These are phyloP conservation scores for Protophormia terraenovae DNA, from an alignment of 2,888 invertebrate genomes.

Conservation along the genomic window DNA sequence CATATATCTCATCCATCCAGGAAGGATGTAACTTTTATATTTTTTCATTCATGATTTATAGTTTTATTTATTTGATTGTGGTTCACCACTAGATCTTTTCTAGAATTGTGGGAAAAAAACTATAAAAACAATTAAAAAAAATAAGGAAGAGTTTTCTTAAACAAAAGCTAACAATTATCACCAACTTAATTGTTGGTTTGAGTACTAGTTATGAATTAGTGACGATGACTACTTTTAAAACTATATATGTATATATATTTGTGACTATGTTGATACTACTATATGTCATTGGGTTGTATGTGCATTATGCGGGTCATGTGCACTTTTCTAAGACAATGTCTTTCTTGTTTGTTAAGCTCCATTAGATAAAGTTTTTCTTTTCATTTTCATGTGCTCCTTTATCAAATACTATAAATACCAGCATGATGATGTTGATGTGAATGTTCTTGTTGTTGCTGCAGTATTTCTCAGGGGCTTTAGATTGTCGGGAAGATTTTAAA, in stretches of 20 bases:
- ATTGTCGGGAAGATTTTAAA: slow-evolving; percentile 19
- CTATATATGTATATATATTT: not conserved
- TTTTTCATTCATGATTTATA: slow-evolving; percentile 45
- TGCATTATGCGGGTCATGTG: slow-evolving; percentile 11
- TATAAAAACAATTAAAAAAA: slow-evolving; percentile 37
- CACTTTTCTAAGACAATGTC: not conserved
- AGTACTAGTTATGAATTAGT: not conserved
- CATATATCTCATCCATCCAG: no score
- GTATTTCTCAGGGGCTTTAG: not conserved
- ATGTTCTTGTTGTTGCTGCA: not conserved
- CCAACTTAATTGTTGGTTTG: slow-evolving; percentile 50
- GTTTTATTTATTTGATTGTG: slow-evolving; percentile 39
- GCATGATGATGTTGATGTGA: not conserved
- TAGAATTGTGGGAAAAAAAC: slow-evolving; percentile 1
- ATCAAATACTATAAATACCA: slow-evolving; percentile 1
- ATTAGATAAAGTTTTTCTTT: slow-evolving; percentile 30
- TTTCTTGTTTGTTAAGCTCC: slow-evolving; percentile 11
- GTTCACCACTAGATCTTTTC: not conserved
- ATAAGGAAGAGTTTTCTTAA: slow-evolving; percentile 41
- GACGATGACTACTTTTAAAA: no score
- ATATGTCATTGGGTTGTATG: not conserved
- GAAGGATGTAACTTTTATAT: slow-evolving; percentile 32
- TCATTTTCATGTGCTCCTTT: not conserved
- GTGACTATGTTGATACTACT: not conserved
- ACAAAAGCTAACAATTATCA: slow-evolving; percentile 53